phyloP scores from a whole-genome alignment of 2,888 invertebrate species.

The Gari tellinella region DNA sequence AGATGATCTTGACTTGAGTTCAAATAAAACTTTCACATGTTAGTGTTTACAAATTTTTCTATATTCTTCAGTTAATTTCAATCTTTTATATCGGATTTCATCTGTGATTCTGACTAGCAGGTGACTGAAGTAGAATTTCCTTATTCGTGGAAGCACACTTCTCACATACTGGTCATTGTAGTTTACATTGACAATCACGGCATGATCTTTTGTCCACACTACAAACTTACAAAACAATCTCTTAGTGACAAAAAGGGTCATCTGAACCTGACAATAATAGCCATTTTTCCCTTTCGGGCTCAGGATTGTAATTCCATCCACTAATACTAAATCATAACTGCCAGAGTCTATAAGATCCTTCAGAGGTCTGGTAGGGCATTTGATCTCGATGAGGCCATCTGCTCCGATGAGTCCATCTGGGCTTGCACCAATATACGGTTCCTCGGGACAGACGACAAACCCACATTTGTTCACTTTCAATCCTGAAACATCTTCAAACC shows the following conservation, averaged over 20 bases:
- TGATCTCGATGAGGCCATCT: slow-evolving; percentile 28
- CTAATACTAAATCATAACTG: slow-evolving; percentile 11
- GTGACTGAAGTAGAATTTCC: slow-evolving; percentile 17
- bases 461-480: slow-evolving; percentile 4
- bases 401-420: slow-evolving; percentile 26
- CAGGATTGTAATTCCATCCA: neutral
- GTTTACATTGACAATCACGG: slow-evolving; percentile 7
- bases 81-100: slow-evolving; percentile 7
- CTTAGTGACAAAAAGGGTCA: slow-evolving; percentile 18
- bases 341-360: slow-evolving; percentile 1
- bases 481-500: slow-evolving; percentile 11
- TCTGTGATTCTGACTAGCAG: slow-evolving; percentile 22
- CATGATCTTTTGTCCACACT: slow-evolving; percentile 18
- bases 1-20: too few species aligned
- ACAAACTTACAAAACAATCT: slow-evolving; percentile 23
- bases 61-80: slow-evolving; percentile 12
- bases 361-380: slow-evolving; percentile 21
- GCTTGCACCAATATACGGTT: slow-evolving; percentile 33
- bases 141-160: slow-evolving; percentile 12
- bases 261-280: slow-evolving; percentile 24
- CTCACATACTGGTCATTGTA: slow-evolving; percentile 9
- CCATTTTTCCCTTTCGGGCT: slow-evolving; percentile 32
- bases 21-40: too few species aligned
- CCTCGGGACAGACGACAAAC: slow-evolving; percentile 8
- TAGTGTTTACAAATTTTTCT: slow-evolving; percentile 4